Base-by-base conservation (phyloP, 2,113 vertebrate species). In the Meriones unguiculatus region DNA sequence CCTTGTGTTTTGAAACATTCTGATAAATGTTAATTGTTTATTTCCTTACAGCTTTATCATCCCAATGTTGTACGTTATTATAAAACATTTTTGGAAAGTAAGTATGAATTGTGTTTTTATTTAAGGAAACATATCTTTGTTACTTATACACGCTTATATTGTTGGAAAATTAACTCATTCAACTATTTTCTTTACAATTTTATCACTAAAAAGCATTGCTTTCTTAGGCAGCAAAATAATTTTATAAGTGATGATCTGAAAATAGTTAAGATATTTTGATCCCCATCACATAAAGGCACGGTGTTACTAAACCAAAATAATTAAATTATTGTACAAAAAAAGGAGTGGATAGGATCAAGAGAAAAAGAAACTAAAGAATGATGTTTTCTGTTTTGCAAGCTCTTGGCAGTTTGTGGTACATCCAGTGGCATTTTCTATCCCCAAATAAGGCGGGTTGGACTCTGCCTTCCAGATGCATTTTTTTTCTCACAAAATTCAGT, bases 71-170 rank as follows among this genome's bases (percentile, higher is more conserved):
- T 99, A 38, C 98, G 98, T 93, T 99, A 99, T 97, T 99, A 99
- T 95, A 99, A 99, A 98, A 99, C 99, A 25, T 99, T 99, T 98
- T 94, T 99, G 94, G 99, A 99, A 99, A 99, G 99, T 99, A 98
- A 98, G 98, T 98, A 96, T 93, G 46, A 73, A 38, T 97, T 96
- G 94, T 72, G 7, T 91, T 90, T 87, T 4, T 90, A 81, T 77
- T 90, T 30, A 91, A 95, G 52, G 85, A 64, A 88, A 92, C 35
- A 25, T 78, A 7, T 77, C 32, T 85, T 54, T 92, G n/a, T 80
- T 84, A 32, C 6, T 89, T 78, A 70, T 3, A 38, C 76, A 38
- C 75, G 54, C 92, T 84, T 22, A 62, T 10, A 67, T 80, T 80
- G 65, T 80, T 6, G 59, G 17, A 78, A 87, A 86, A 69, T 9